A percentile compares a stretch with the other conserved stretches of the same genome.
These are phyloP conservation scores for Balearica regulorum DNA, from an alignment of 2,797 vertebrate genomes.

Conservation along the genomic window DNA sequence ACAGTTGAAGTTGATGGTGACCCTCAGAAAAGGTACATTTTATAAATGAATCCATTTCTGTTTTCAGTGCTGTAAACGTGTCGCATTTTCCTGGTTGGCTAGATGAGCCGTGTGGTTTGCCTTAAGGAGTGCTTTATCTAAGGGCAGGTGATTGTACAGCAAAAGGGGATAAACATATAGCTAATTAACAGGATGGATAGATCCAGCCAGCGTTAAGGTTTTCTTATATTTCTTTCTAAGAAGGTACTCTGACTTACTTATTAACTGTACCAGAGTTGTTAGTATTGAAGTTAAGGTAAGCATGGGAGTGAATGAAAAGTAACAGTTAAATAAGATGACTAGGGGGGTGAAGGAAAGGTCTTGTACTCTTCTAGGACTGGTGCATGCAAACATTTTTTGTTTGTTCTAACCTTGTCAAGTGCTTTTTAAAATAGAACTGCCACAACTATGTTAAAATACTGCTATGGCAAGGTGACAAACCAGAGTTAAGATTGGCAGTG, in stretches of 20 bases:
- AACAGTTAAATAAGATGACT: neutral
- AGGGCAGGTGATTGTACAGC: neutral
- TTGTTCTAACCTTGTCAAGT: neutral
- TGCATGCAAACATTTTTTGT: neutral
- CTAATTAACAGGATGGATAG: neutral
- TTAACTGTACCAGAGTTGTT: neutral
- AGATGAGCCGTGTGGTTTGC: neutral
- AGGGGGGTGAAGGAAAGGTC: neutral
- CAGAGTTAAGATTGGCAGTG: neutral
- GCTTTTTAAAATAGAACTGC: neutral
- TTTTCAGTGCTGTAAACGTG: neutral
- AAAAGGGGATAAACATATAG: neutral
- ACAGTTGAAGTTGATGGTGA: constrained; percentile 56
- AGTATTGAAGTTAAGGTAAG: neutral
- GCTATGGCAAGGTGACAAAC: neutral
- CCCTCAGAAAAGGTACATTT: constrained; percentile 64
- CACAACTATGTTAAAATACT: neutral
- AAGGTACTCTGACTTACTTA: neutral
- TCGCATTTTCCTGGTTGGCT: neutral
- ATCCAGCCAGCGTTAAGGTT: neutral
- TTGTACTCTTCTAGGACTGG: neutral
- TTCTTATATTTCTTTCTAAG: neutral
- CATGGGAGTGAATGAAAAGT: neutral
- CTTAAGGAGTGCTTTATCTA: neutral
- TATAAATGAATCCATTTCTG: neutral